phyloP scores from a whole-genome alignment of 2,113 vertebrate species.

The Paradoxurus hermaphroditus region DNA sequence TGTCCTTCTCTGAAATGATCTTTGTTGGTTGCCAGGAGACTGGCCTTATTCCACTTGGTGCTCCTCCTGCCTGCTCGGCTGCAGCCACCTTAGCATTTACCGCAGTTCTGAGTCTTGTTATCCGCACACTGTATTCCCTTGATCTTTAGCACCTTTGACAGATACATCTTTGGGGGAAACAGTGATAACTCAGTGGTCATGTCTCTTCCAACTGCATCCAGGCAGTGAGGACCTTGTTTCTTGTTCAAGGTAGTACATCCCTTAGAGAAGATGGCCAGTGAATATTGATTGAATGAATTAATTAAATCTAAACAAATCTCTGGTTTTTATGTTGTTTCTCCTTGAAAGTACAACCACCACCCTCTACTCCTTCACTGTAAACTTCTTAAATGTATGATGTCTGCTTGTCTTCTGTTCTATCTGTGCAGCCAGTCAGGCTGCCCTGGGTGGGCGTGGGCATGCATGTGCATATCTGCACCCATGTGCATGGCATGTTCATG shows the following conservation, averaged over 20 bases:
- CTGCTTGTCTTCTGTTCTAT: neutral
- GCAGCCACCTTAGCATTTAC: neutral
- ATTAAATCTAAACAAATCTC: neutral
- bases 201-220: neutral
- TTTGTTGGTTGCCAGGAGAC: conserved; percentile 36
- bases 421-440: neutral
- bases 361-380: neutral
- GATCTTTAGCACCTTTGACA: neutral
- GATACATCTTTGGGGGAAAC: neutral
- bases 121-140: neutral
- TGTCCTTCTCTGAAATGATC: neutral
- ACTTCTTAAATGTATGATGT: neutral
- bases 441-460: neutral
- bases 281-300: neutral
- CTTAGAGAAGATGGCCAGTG: neutral
- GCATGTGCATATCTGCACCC: neutral
- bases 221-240: neutral
- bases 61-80: neutral
- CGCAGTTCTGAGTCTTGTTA: neutral
- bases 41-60: neutral
- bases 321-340: neutral
- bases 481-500: conserved; percentile 8
- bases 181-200: neutral
- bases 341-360: neutral
- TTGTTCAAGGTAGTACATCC: neutral